Base-by-base conservation (phyloP, 1,140 invertebrate species). In the Leptestheria dahalacensis region DNA sequence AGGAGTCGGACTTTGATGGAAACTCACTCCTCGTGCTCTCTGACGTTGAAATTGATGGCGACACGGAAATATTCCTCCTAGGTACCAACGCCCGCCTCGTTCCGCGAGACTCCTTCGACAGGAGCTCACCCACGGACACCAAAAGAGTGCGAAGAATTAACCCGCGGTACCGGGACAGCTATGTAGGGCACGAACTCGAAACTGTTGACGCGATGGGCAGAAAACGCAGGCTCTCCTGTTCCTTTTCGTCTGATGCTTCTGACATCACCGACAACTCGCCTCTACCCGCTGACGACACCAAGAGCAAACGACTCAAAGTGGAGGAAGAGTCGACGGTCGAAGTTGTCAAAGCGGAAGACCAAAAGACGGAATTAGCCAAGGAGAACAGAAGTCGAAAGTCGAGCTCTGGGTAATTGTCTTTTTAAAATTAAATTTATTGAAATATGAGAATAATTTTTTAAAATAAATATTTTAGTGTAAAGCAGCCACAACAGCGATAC, bases 401-500 rank as follows among this genome's bases (percentile, higher is more conserved):
- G 12, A 6, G 20, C 50, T 23, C 28, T 25, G 28, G 50, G 25
- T 2, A 25, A 25, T 24, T 20, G 4, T 12, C 20, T 21, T 51
- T 51, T 6, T 28, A 6, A 26, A 28, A 53, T 28, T 53, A 24
- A 28, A 26, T 55, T 55, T 1, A 29, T 54, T 18, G 20, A 25
- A n/a, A 1, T 52, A 24, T 21, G 18, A 58, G 11, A 21, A 24
- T 50, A 48, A n/a, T 50, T 59, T 50, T 12, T 18, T 21, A 12
- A 15, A 23, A 1, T 9, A 15, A 1, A 29, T 25, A 26, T 9
- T 25, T n/a, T 41, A 60, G 58, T n/a, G 18, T 51, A 9, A 52
- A 52, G 49, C 49, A 60, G 51, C 58, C 49, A 25, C 26, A 23
- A 20, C 79, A 82, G 68, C 75, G 79, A 59, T 83, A 83, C 64